Conservation (phyloP, 2,888 invertebrate species). For the Thera britannica region DNA sequence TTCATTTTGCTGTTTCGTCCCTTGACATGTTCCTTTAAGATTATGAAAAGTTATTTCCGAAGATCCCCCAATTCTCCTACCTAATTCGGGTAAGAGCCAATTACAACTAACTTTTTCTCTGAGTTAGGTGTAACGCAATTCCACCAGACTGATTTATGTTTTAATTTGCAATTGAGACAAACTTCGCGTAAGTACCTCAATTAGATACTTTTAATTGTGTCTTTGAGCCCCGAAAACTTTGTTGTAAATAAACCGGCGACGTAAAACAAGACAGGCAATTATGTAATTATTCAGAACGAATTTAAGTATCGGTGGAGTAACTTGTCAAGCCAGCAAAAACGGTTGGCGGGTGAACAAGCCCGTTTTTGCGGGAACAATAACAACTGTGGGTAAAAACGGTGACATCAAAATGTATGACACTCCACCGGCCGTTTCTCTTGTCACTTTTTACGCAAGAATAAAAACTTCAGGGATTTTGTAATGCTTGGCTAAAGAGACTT, state of each 20-base stretch:
- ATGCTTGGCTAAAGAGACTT: slow-evolving; percentile 26
- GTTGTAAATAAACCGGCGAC: slow-evolving; percentile 37
- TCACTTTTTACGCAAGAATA: slow-evolving; percentile 60
- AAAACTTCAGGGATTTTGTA: slow-evolving; percentile 64
- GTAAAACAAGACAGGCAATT: slow-evolving; percentile 58
- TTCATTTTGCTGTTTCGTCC: slow-evolving; percentile 79
- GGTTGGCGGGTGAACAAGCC: slow-evolving; percentile 66
- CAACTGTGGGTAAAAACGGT: slow-evolving; percentile 68
- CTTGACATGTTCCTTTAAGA: slow-evolving; percentile 76
- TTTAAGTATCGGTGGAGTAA: slow-evolving; percentile 63
- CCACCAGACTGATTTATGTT: slow-evolving; percentile 66
- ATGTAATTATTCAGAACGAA: slow-evolving; percentile 77
- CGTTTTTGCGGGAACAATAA: slow-evolving; percentile 73
- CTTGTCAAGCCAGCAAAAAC: slow-evolving; percentile 79
- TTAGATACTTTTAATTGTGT: slow-evolving; percentile 62
- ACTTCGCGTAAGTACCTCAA: slow-evolving; percentile 48
- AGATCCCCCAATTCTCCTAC: slow-evolving; percentile 48
- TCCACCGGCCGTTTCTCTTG: slow-evolving; percentile 57
- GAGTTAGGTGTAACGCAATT: slow-evolving; percentile 70
- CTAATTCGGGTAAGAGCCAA: slow-evolving; percentile 77
- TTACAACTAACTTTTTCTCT: slow-evolving; percentile 60
- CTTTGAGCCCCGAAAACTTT: slow-evolving; percentile 43
- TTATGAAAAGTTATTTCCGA: slow-evolving; percentile 77
- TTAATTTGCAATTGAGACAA: slow-evolving; percentile 58
- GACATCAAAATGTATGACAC: slow-evolving; percentile 79